Evolutionary conservation across 2,797 vertebrate genomes (phyloP).

Genomic region (Helicolenus hilgendorfi): DNA sequence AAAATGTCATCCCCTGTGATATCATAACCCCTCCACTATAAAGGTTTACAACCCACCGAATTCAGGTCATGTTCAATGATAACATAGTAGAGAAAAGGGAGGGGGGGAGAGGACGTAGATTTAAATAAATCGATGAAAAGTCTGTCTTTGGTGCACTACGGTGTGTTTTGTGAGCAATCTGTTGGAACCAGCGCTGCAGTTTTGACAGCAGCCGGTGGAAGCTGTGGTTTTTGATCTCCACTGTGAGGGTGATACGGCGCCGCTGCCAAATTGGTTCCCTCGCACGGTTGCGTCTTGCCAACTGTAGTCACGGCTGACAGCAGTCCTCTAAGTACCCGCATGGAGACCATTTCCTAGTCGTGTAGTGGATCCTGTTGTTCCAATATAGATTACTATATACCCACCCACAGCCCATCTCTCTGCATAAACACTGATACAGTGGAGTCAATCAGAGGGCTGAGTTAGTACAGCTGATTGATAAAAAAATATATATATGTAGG

Average conservation of each 20-base stretch:
- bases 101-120: background rate
- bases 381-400: background rate
- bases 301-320: slow-evolving; percentile 33
- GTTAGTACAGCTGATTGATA: background rate
- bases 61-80: slow-evolving; percentile 44
- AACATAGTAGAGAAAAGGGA: background rate
- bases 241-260: background rate
- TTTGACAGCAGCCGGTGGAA: slow-evolving; percentile 32
- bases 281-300: slow-evolving; percentile 31
- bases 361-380: slow-evolving; percentile 16
- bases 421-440: background rate
- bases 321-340: slow-evolving; percentile 33
- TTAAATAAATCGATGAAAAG: slow-evolving; percentile 22
- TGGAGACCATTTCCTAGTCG: slow-evolving; percentile 7
- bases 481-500: background rate
- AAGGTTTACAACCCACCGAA: slow-evolving; percentile 52
- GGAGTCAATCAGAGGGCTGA: background rate
- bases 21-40: slow-evolving; percentile 27
- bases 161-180: slow-evolving; percentile 4
- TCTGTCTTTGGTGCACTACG: background rate
- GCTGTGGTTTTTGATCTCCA: slow-evolving; percentile 32
- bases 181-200: slow-evolving; percentile 9
- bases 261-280: slow-evolving; percentile 49
- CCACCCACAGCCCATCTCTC: background rate
- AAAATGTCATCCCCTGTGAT: slow-evolving; percentile 29